Percentiles rank a stretch among this genome's conserved stretches.
Conservation (phyloP, 2,888 invertebrate genomes). For the Drosophila kambysellisi region DNA sequence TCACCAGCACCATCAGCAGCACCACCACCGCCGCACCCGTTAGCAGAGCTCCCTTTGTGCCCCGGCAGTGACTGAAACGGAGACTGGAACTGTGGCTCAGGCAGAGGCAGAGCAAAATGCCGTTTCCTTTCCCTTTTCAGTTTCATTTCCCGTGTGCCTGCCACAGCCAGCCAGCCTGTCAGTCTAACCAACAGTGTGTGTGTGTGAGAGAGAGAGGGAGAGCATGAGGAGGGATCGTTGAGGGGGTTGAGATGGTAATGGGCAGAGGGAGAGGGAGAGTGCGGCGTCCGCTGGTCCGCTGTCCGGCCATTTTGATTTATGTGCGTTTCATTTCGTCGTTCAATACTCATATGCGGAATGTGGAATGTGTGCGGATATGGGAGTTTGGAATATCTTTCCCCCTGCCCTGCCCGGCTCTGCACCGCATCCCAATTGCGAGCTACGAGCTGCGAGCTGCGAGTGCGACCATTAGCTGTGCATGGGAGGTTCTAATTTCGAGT, state of each 20-base stretch:
- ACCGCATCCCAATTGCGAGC: constrained; percentile 3
- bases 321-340: constrained; percentile 84
- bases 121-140: constrained; percentile 81
- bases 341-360: constrained; percentile 83
- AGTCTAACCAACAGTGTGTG: constrained; percentile 64
- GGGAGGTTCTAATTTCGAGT: constrained; percentile 80
- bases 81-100: constrained; percentile 16
- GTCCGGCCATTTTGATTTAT: constrained; percentile 85
- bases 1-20: constrained; percentile 41
- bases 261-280: constrained; percentile 18
- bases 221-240: not conserved
- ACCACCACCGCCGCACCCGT: constrained; percentile 53
- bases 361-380: constrained; percentile 82
- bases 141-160: constrained; percentile 80
- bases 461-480: constrained; percentile 79
- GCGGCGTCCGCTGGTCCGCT: constrained; percentile 71
- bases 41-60: constrained; percentile 44
- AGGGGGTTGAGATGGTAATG: not conserved
- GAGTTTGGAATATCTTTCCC: constrained; percentile 79
- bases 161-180: constrained; percentile 69
- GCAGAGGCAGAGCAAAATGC: constrained; percentile 70
- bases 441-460: constrained; percentile 38
- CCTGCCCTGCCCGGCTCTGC: constrained; percentile 1
- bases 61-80: constrained; percentile 4
- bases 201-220: not conserved